Base-by-base conservation (phyloP, 1,140 invertebrate genomes). In the Drosophila quadrilineata region DNA sequence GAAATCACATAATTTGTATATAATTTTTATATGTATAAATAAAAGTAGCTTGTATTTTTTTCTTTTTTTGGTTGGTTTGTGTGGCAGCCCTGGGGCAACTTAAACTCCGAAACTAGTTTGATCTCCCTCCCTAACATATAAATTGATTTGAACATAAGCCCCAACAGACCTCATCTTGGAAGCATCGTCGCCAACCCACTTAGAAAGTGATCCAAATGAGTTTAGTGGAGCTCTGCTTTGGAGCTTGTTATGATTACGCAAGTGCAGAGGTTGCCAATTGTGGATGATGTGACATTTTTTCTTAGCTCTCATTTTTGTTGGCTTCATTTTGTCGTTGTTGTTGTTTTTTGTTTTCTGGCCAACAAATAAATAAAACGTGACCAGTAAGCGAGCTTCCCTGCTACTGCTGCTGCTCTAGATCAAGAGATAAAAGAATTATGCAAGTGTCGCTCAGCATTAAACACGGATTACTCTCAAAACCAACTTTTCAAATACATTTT, bases 191-290 rank as follows among this genome's bases (percentile, higher is more conserved):
- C 12, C 56, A 59, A 45, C 63, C 43, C 56, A 33, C 49, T 67
- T 72, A 68, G 72, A 80, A 75, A 80, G 76, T 84, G 77, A 64
- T 84, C 67, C 67, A 50, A 80, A 76, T 69, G 68, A 59, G 77
- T 69, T 84, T 70, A 80, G 68, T 60, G 50, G 40, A 35, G 22
- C 58, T 65, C 54, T 22, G 28, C n/a, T 45, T 12, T 24, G 31
- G 6, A 8, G 12, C 35, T 29, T n/a, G 14, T 14, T 38, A 6
- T 5, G 24, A 28, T 80, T 82, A 57, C 59, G 72, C 63, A 82
- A 82, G 26, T 38, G 14, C 5, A 50, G 35, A 60, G 16, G 10
- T 46, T 19, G 41, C 26, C 10, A 56, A 56, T 35, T 35, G 31
- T 52, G 1, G 58, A 69, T 80, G 77, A 84, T 76, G 76, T 62